Evolutionary conservation across 92 coral and sea anemone species (phyloP), one percentile per base, ranked within the genome.

Genomic region (Chrysogorgia sp.): DNA sequence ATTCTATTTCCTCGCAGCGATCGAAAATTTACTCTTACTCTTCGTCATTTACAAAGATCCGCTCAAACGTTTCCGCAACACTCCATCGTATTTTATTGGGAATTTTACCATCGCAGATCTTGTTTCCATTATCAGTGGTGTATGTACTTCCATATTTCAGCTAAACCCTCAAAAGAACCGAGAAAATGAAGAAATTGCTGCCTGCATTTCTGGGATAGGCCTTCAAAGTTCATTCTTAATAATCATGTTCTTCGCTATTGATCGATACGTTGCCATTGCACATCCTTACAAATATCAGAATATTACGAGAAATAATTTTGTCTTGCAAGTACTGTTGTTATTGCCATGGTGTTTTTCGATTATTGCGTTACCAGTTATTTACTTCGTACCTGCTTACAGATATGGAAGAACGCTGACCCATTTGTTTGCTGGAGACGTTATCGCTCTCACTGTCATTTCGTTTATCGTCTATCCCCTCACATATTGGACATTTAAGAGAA

Each of bases 281-380:
- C 48, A 32, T 33, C 71, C 71, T 31, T 64, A 64, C 28, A 33
- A 35, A 64, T 64, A 64, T 34, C n/a, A 37, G 21, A 14, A 64
- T 22, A 64, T 64, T 34, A 14, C 14, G 10, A 22, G 4, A 37
- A 64, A 24, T 19, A 64, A 64, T n/a, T 32, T 10, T 12, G 1
- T 64, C 45, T 64, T 64, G 25, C 1, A 19, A 32, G 7, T 22
- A 4, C 4, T 31, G 0, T 31, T 64, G 1, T 13, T 64, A 9
- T 13, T 64, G 19, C 71, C 71, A 9, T 64, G 71, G 71, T 32
- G 71, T 26, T 32, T 64, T 34, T 23, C 45, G 15, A 64, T 21
- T 31, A 14, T 64, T 26, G 48, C 48, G 10, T 32, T 64, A 37
- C 71, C 71, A 9, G 5, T 64, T 10, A 64, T 33, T 48, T 64